phyloP scores from a whole-genome alignment of 2,113 vertebrate species.

The Ornithorhynchus anatinus region DNA sequence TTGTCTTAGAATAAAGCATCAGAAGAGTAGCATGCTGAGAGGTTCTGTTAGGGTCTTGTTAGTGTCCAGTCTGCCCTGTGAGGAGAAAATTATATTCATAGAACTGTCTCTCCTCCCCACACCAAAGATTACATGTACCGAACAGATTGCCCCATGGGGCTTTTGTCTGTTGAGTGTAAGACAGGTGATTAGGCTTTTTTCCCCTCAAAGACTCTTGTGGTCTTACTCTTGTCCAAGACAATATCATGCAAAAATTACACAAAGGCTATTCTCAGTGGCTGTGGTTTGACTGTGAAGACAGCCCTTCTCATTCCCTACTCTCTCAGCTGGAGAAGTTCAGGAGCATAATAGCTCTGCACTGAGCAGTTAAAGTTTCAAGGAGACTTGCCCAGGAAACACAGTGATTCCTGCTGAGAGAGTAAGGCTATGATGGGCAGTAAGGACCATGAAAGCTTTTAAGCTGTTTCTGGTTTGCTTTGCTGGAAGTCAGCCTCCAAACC shows the following conservation, averaged over 20 bases:
- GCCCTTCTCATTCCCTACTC: conserved; percentile 3
- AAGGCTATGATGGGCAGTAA: conserved; percentile 2
- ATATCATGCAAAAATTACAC: background rate
- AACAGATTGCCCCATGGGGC: background rate
- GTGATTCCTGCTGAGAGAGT: background rate
- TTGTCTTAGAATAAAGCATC: conserved; percentile 1
- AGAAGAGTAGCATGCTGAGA: background rate
- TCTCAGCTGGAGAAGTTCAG: background rate
- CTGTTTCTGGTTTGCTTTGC: too few species aligned
- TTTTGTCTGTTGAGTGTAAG: background rate
- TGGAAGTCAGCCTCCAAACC: too few species aligned
- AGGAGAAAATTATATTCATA: conserved; percentile 7
- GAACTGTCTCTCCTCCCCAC: background rate
- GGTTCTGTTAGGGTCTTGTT: background rate
- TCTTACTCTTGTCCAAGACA: background rate
- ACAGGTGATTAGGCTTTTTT: background rate
- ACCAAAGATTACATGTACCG: background rate
- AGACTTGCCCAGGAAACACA: background rate
- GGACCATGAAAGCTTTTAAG: background rate
- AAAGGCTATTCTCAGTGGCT: background rate
- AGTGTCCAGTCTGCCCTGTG: background rate
- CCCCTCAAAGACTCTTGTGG: background rate
- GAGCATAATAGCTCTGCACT: background rate
- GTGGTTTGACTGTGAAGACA: background rate
- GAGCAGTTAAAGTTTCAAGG: background rate